phyloP scores from a whole-genome alignment of 2,113 vertebrate genomes.

The Rhynchomys soricoides region DNA sequence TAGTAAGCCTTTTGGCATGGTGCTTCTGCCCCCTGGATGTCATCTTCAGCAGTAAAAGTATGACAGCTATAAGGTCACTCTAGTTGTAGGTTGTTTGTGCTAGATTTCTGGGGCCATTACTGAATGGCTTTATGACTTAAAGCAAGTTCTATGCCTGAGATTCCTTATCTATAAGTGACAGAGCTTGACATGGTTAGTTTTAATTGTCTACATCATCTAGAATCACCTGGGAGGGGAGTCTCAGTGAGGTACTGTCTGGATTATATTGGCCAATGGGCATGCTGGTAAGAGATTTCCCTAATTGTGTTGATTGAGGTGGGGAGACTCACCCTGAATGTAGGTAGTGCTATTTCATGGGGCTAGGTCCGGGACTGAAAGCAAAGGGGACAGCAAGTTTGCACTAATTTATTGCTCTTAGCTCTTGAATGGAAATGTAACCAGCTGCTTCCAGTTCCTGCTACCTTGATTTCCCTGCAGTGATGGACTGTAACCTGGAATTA shows the following conservation, averaged over 20 bases:
- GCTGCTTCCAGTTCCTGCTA: background rate
- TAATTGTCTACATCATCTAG: background rate
- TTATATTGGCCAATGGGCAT: background rate
- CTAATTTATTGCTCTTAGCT: background rate
- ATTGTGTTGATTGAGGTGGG: background rate
- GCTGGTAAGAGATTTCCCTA: background rate
- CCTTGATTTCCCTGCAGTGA: background rate
- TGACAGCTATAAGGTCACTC: background rate
- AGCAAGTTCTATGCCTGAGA: background rate
- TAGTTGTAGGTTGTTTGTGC: background rate
- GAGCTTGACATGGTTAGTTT: background rate
- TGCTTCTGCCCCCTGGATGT: background rate
- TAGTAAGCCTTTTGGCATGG: background rate
- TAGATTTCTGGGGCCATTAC: background rate
- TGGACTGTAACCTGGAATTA: background rate
- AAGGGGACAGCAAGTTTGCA: background rate
- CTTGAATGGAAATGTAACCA: background rate
- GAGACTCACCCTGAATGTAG: background rate
- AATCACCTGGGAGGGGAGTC: background rate
- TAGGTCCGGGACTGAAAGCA: background rate
- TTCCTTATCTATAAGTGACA: background rate
- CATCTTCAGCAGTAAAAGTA: background rate
- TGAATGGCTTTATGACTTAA: background rate
- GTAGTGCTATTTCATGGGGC: background rate
- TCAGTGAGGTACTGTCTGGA: background rate